A percentile compares a stretch with the other conserved stretches of the same genome.
phyloP scores from a whole-genome alignment of 2,113 vertebrate genomes.

The Eolophus roseicapilla region DNA sequence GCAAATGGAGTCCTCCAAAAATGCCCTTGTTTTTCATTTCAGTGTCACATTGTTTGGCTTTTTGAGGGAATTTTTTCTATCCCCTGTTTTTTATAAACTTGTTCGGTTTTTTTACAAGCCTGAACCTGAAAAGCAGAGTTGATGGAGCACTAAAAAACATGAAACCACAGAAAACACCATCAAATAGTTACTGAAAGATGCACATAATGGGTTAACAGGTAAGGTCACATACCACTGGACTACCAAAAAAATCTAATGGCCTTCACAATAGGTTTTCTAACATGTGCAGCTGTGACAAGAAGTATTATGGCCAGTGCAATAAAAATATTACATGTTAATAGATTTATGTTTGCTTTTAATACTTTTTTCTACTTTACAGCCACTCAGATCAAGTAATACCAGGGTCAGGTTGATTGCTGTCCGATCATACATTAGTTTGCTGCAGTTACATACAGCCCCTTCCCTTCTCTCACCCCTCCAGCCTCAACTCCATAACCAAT shows the following conservation, averaged over 20 bases:
- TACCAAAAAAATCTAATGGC: neutral
- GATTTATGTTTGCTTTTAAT: neutral
- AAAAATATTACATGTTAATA: neutral
- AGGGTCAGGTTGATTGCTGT: neutral
- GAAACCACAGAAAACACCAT: neutral
- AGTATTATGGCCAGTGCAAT: neutral
- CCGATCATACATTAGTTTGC: neutral
- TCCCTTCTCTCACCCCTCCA: neutral
- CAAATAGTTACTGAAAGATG: neutral
- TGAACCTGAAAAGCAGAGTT: neutral
- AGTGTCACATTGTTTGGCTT: neutral
- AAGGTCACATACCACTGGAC: neutral
- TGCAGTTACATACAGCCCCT: neutral
- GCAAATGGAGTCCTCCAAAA: neutral
- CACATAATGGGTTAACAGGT: neutral
- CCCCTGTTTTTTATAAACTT: rapidly evolving
- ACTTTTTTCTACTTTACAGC: neutral
- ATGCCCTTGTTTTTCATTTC: neutral
- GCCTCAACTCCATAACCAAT: neutral
- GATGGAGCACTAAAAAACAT: neutral
- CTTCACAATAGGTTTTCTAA: neutral
- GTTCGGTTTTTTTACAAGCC: neutral
- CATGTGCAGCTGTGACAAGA: neutral
- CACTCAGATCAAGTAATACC: neutral
- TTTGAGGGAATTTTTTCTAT: neutral